These are phyloP conservation scores for Orius insidiosus DNA, from an alignment of 1,140 invertebrate genomes.

Conservation along the genomic window DNA sequence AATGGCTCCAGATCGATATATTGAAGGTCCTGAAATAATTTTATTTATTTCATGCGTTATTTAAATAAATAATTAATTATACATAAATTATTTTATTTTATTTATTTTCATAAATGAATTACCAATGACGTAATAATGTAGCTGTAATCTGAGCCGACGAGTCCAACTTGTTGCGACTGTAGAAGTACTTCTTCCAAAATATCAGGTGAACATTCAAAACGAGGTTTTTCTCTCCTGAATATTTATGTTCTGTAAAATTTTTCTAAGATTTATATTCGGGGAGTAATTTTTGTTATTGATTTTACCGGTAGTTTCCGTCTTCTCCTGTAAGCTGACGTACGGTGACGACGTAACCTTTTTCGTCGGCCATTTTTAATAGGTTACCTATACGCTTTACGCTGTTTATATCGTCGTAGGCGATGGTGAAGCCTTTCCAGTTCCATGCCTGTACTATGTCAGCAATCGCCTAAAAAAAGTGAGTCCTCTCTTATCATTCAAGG, in stretches of 20 bases:
- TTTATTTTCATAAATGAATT: no score
- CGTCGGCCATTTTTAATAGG: conserved; percentile 51
- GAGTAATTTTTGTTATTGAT: background rate
- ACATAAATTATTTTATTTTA: no score
- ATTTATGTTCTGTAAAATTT: conserved; percentile 37
- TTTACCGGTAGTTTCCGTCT: conserved; percentile 33
- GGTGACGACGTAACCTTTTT: conserved; percentile 33
- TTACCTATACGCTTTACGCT: conserved; percentile 57
- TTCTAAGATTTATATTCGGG: conserved; percentile 23
- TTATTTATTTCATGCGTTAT: no score
- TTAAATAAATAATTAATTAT: no score
- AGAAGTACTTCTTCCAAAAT: conserved; percentile 46
- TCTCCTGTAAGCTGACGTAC: conserved; percentile 34
- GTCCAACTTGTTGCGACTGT: conserved; percentile 63
- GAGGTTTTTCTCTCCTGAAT: conserved; percentile 48
- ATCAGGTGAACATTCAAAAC: conserved; percentile 55
- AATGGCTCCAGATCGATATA: conserved; percentile 61
- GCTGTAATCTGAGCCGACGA: conserved; percentile 56
- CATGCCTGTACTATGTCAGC: conserved; percentile 54
- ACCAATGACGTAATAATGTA: conserved; percentile 60
- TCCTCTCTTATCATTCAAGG: no score
- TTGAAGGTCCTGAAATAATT: conserved; percentile 69
- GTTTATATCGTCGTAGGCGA: conserved; percentile 70
- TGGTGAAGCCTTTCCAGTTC: conserved; percentile 70
- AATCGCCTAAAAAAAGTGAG: conserved; percentile 33